phyloP scores from a whole-genome alignment of 2,797 vertebrate genomes.

The Limosa lapponica region DNA sequence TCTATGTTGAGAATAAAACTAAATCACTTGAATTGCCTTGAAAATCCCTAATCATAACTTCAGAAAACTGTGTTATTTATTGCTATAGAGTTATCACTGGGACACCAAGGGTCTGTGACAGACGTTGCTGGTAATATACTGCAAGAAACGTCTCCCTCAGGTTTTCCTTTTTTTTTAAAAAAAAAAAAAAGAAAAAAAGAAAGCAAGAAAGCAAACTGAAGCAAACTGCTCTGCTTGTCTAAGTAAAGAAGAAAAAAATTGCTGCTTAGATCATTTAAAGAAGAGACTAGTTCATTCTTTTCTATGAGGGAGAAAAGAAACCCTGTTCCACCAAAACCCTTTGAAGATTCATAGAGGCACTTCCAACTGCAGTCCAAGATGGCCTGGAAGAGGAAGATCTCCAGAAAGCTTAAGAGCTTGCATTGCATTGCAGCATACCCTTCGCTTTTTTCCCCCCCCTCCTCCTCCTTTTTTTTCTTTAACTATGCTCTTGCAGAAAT shows the following conservation, averaged over 20 bases:
- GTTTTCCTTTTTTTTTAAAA: not conserved
- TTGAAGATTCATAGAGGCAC: not conserved
- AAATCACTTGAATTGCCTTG: not conserved
- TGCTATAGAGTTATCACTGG: not conserved
- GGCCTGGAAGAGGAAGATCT: slow-evolving; percentile 3
- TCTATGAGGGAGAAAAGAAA: slow-evolving; percentile 1
- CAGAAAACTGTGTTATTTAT: not conserved
- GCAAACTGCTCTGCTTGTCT: slow-evolving; percentile 10
- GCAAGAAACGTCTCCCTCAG: not conserved
- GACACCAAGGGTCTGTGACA: not conserved
- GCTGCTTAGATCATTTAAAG: slow-evolving; percentile 1
- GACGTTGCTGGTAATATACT: not conserved
- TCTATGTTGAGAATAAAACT: not conserved
- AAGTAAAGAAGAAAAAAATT: not conserved
- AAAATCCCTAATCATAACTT: not conserved
- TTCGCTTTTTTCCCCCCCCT: not conserved
- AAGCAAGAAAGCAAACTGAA: not conserved
- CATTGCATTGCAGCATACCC: not conserved
- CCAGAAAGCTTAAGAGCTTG: slow-evolving; percentile 46
- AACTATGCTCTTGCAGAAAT: not conserved
- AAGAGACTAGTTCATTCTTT: slow-evolving; percentile 22
- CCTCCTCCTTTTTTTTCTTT: not conserved
- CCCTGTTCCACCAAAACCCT: slow-evolving; percentile 8
- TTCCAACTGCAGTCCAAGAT: not conserved
- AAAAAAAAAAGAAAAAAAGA: not conserved